These are phyloP conservation scores for Ramphastos sulfuratus DNA, from an alignment of 2,113 vertebrate species.

Conservation along the genomic window DNA sequence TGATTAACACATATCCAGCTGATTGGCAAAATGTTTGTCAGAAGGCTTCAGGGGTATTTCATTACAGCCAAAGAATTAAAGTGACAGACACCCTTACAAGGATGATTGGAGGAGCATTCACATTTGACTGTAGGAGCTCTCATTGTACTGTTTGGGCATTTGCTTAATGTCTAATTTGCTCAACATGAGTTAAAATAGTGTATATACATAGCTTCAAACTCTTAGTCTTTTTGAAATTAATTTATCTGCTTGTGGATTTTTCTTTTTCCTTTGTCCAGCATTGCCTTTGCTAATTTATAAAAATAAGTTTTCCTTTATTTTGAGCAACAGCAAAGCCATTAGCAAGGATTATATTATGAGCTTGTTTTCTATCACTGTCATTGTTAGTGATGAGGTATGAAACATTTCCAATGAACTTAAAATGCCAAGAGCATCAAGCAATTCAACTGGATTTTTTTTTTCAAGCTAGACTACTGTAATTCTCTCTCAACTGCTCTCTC, in stretches of 20 bases:
- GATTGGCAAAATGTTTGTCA: constrained; percentile 8
- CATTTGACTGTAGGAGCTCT: background rate
- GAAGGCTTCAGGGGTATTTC: background rate
- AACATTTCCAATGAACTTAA: constrained; percentile 47
- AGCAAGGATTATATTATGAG: constrained; percentile 19
- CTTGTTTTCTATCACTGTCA: constrained; percentile 28
- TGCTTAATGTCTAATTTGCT: background rate
- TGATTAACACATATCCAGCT: background rate
- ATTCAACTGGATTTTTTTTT: background rate
- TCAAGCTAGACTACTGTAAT: background rate
- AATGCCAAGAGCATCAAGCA: constrained; percentile 15
- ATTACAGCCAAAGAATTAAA: background rate
- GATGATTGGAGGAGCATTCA: background rate
- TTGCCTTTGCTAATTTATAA: background rate
- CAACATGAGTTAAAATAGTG: background rate
- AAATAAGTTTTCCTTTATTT: constrained; percentile 10
- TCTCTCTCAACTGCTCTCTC: constrained; percentile 30
- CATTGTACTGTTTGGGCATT: background rate
- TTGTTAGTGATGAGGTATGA: constrained; percentile 42
- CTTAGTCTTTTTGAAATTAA: background rate
- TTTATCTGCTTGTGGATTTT: background rate
- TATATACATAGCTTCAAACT: background rate
- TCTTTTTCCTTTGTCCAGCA: background rate
- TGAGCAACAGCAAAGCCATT: constrained; percentile 35
- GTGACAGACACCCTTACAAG: background rate